phyloP scores from a whole-genome alignment of 2,888 invertebrate species.

The Pterobdella sp. region DNA sequence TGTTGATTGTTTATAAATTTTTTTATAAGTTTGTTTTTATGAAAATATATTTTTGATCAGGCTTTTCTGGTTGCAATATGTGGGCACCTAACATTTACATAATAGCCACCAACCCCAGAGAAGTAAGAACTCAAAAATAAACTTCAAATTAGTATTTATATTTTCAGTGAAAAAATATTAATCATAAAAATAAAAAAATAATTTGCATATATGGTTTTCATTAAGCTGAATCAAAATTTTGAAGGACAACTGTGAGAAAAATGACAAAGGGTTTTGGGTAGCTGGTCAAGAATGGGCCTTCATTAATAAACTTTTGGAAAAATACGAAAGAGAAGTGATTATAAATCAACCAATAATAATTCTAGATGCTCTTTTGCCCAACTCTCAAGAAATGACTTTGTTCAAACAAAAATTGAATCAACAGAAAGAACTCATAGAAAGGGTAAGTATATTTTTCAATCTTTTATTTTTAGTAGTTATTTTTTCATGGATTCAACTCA shows the following conservation, averaged over 20 bases:
- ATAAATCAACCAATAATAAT: slow-evolving; percentile 57
- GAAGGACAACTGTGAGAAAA: slow-evolving; percentile 52
- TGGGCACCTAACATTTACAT: slow-evolving; percentile 57
- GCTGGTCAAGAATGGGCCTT: slow-evolving; percentile 41
- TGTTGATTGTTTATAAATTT: not conserved
- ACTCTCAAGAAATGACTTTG: slow-evolving; percentile 59
- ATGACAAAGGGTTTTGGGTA: slow-evolving; percentile 58
- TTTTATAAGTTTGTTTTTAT: not conserved
- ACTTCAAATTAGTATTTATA: no score
- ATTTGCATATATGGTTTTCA: no score
- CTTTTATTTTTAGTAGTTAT: no score
- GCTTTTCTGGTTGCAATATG: slow-evolving; percentile 57
- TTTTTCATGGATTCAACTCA: no score
- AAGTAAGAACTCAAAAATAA: slow-evolving; percentile 41
- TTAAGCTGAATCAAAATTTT: not conserved
- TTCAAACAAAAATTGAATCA: slow-evolving; percentile 57
- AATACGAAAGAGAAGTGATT: slow-evolving; percentile 58
- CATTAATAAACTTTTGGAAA: slow-evolving; percentile 42
- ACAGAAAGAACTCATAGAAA: slow-evolving; percentile 55
- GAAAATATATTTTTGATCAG: slow-evolving; percentile 45
- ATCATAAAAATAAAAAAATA: no score
- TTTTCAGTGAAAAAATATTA: no score
- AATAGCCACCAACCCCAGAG: slow-evolving; percentile 62
- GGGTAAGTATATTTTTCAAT: slow-evolving; percentile 49
- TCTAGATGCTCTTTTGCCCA: slow-evolving; percentile 60